Evolutionary conservation across 2,113 vertebrate species (phyloP).

Genomic region (Eonycteris spelaea): DNA sequence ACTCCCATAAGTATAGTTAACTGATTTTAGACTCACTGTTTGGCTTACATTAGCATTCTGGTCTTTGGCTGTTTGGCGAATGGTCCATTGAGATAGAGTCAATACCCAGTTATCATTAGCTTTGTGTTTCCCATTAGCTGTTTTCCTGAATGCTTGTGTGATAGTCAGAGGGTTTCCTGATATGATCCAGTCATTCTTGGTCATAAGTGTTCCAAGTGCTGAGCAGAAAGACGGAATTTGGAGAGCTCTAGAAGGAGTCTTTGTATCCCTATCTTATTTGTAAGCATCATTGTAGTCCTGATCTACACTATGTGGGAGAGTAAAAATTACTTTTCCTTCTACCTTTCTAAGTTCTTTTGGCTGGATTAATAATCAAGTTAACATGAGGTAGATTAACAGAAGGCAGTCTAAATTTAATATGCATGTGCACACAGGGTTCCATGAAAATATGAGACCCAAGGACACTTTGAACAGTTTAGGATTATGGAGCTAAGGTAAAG

Average conservation of each 20-base stretch:
- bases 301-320: neutral
- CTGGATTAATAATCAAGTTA: no score
- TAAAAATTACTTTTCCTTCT: neutral
- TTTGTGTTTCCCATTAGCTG: neutral
- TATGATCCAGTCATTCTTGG: neutral
- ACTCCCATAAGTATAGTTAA: no score
- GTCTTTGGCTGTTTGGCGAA: neutral
- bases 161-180: neutral
- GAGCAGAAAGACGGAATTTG: neutral
- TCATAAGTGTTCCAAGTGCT: neutral
- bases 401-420: neutral
- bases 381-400: neutral
- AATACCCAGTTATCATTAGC: neutral
- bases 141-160: neutral
- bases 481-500: neutral
- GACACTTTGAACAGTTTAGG: neutral
- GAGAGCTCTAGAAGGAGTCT: neutral
- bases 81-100: neutral
- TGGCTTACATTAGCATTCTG: neutral
- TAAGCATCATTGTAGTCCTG: neutral
- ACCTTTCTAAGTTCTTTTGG: no score
- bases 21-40: neutral
- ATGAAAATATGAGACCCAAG: neutral
- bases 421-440: neutral
- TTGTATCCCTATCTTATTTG: neutral